Conservation (phyloP, 1,140 invertebrate genomes). For the Panagrolaimus sp. region DNA sequence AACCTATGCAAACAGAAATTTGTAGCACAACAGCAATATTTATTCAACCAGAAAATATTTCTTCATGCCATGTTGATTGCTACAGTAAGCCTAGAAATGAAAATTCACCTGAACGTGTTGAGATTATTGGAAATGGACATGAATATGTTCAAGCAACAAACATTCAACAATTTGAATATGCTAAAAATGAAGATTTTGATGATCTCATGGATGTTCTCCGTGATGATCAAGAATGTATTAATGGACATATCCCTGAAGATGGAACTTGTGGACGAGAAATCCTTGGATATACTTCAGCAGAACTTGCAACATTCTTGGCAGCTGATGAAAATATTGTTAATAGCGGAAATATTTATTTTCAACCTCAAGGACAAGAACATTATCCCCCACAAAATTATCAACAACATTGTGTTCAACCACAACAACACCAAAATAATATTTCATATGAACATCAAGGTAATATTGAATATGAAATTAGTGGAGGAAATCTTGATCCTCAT, state of each 20-base stretch:
- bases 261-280: neutral
- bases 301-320: too few relatives aligned
- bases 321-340: too few relatives aligned
- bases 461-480: too few relatives aligned
- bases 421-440: too few relatives aligned
- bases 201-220: constrained; percentile 7
- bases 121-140: constrained; percentile 1
- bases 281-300: neutral
- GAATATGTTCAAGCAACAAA: neutral
- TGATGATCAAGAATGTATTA: constrained; percentile 3
- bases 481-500: neutral
- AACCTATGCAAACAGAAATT: neutral
- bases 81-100: constrained; percentile 7
- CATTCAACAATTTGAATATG: neutral
- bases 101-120: neutral
- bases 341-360: too few relatives aligned
- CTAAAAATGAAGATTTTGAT: constrained; percentile 3
- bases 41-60: neutral
- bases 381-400: too few relatives aligned
- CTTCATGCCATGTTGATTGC: neutral
- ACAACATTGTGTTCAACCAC: too few relatives aligned
- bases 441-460: too few relatives aligned
- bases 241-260: neutral
- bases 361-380: too few relatives aligned
- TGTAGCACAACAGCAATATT: constrained; percentile 11